phyloP scores from a whole-genome alignment of 2,888 invertebrate genomes.

The Charanyca ferruginea region DNA sequence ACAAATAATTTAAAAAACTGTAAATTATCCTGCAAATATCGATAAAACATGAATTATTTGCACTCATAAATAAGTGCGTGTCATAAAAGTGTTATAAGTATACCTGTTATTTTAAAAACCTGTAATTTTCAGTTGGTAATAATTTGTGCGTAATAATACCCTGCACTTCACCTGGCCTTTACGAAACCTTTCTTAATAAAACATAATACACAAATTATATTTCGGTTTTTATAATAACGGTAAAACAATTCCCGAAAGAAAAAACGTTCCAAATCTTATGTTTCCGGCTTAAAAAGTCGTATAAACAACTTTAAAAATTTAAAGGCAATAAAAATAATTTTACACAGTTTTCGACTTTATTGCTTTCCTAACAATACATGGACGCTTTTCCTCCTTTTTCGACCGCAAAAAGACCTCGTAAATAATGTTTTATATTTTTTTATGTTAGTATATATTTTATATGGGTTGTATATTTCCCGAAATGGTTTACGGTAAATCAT shows the following conservation, averaged over 20 bases:
- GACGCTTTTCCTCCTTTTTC: constrained; percentile 67
- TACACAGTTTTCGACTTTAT: constrained; percentile 64
- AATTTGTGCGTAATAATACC: constrained; percentile 17
- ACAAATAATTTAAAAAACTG: neutral
- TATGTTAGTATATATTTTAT: constrained; percentile 55
- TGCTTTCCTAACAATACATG: constrained; percentile 64
- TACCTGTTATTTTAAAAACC: constrained; percentile 24
- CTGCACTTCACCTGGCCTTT: neutral
- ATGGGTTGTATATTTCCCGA: constrained; percentile 71
- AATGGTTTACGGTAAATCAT: constrained; percentile 81
- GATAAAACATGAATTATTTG: constrained; percentile 12
- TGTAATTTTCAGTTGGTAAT: constrained; percentile 33
- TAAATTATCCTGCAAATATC: neutral
- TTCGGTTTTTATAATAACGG: neutral
- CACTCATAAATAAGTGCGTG: constrained; percentile 19
- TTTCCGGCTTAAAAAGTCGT: constrained; percentile 55
- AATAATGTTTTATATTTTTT: constrained; percentile 73
- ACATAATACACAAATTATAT: neutral
- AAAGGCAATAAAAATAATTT: constrained; percentile 56
- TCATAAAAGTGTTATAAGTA: constrained; percentile 25
- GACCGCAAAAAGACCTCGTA: constrained; percentile 75
- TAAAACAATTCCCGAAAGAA: constrained; percentile 6
- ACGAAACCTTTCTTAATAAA: neutral
- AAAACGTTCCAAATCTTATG: constrained; percentile 21
- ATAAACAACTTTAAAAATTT: constrained; percentile 51